phyloP scores from a whole-genome alignment of 1,140 invertebrate species.

The Octopus sinensis region DNA sequence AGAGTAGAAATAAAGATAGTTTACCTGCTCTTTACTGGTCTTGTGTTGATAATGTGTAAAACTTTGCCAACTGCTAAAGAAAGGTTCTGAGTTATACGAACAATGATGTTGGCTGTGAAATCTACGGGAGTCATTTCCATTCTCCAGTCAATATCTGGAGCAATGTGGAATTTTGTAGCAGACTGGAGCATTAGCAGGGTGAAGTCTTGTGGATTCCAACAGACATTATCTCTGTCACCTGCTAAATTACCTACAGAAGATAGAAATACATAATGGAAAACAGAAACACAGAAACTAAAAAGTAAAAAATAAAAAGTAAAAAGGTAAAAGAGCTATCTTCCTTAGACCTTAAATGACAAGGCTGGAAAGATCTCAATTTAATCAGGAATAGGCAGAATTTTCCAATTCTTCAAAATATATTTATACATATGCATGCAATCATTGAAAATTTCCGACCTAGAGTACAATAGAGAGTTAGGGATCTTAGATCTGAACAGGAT shows the following conservation, averaged over 20 bases:
- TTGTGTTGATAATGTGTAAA: constrained; percentile 56
- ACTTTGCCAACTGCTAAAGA: constrained; percentile 55
- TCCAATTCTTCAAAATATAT: no score
- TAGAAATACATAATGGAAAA: neutral
- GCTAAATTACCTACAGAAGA: constrained; percentile 48
- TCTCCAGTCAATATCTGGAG: constrained; percentile 59
- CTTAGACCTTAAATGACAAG: no score
- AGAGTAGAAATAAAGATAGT: no score
- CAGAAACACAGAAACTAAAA: no score
- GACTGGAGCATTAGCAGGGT: constrained; percentile 59
- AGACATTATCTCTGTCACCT: constrained; percentile 42
- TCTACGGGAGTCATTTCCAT: constrained; percentile 63
- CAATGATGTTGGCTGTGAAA: constrained; percentile 58
- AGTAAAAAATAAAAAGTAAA: no score
- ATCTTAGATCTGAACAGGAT: no score
- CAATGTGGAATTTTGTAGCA: constrained; percentile 49
- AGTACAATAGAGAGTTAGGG: no score
- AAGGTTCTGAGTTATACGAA: constrained; percentile 52
- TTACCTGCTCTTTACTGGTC: constrained; percentile 47
- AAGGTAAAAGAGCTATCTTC: no score
- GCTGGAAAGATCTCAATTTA: no score
- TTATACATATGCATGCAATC: no score
- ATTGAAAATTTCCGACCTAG: no score
- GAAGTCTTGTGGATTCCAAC: constrained; percentile 61
- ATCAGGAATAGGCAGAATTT: no score